phyloP scores from a whole-genome alignment of 2,113 vertebrate genomes.

The Sylvia atricapilla region DNA sequence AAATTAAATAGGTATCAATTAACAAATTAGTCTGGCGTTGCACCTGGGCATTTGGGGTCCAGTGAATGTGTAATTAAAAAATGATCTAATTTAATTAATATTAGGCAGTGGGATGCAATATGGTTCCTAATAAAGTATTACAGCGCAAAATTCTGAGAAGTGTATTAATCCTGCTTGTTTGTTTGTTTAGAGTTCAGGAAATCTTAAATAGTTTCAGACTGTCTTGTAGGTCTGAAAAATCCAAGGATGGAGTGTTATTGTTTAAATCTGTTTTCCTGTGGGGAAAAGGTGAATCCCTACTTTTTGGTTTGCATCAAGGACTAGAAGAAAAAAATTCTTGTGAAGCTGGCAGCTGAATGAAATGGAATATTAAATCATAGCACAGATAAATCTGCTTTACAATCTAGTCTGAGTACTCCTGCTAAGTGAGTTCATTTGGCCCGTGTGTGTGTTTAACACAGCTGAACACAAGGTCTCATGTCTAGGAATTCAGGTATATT shows the following conservation, averaged over 20 bases:
- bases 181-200: not conserved
- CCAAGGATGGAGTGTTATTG: not conserved
- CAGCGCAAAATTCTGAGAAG: not conserved
- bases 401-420: not conserved
- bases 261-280: not conserved
- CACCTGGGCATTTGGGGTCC: not conserved
- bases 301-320: not conserved
- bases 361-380: slow-evolving; percentile 15
- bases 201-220: not conserved
- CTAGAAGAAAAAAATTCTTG: not conserved
- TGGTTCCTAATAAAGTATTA: not conserved
- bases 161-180: not conserved
- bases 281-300: not conserved
- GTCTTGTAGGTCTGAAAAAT: not conserved
- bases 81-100: not conserved
- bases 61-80: not conserved
- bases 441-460: not conserved
- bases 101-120: not conserved
- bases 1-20: not conserved
- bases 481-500: not conserved
- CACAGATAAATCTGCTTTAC: not conserved
- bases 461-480: not conserved
- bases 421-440: not conserved
- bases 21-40: not conserved
- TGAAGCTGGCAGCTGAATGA: not conserved